Conservation (phyloP, 1,140 invertebrate genomes). For the Saccostrea glomerata region DNA sequence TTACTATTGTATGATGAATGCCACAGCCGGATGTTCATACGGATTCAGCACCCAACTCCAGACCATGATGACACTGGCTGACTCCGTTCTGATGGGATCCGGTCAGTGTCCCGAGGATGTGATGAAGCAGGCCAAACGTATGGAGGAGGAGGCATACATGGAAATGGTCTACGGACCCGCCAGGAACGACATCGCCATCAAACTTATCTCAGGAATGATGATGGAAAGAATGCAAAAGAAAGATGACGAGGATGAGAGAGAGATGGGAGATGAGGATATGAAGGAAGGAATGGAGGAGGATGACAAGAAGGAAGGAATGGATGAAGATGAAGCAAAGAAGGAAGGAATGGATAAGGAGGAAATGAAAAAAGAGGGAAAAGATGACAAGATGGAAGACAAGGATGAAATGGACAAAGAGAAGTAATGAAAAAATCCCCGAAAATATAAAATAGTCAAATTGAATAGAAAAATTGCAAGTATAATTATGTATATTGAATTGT, state of each 20-base stretch:
- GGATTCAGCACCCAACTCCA: not conserved
- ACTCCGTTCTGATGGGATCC: not conserved
- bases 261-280: not conserved
- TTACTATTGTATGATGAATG: not conserved
- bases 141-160: not conserved
- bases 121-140: not conserved
- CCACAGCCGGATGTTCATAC: not conserved
- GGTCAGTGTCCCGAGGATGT: not conserved
- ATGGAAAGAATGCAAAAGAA: not conserved
- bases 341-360: not conserved
- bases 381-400: not conserved
- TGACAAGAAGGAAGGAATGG: not conserved
- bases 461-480: too few relatives aligned
- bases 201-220: not conserved
- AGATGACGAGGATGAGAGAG: not conserved
- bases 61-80: not conserved
- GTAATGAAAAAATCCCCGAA: not conserved
- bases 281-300: not conserved
- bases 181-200: constrained; percentile 4
- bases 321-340: not conserved
- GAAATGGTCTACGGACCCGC: not conserved
- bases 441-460: not conserved
- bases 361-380: not conserved
- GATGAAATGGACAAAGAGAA: not conserved
- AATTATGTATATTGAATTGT: too few relatives aligned